Base-by-base conservation (phyloP, 2,797 vertebrate species). In the Lacerta bilineata region DNA sequence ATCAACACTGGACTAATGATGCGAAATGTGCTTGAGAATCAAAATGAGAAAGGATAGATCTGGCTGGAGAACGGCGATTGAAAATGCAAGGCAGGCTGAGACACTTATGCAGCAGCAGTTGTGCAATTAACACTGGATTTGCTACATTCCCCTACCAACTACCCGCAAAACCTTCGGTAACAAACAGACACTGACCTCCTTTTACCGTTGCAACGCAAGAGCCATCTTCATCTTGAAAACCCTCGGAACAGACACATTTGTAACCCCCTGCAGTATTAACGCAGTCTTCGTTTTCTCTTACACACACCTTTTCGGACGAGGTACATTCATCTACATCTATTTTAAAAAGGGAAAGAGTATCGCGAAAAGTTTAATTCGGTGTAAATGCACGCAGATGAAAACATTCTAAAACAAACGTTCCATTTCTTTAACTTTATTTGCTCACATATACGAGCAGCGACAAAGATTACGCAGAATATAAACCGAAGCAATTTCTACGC, bases 301-400 rank as follows among this genome's bases (percentile, higher is more conserved):
- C 9, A 76, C 98, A 99, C 0, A 91, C 91, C 0, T 94, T 77
- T 80, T 98, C 98, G 0, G 95, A 72, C 84, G 95, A 95, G 0
- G 95, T 95, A 91, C 98, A 99, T 93, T 99, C 99, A 29, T 99
- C 96, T 1, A 98, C 36, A 87, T 99, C 98, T 99, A 93, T 20
- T 36, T 18, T 1, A 39, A 74, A 74, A 1, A 74, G 27, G 88
- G 80, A 87, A 43, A 83, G 83, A 88, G 43, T 91, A 13, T 17
- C 0, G 10, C 6, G 8, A 39, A 8, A 64, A 15, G 2, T 66
- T 88, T 86, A 84, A 17, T 91, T 50, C 27, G 17, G 25, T 46
- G 39, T 2, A 36, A 17, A 39, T 74, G 17, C 1, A 82, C 15
- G 2, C 5, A 36, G 41, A 66, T 39, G 20, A 80, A 39, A 80